Percentiles rank a stretch among this genome's conserved stretches.
phyloP scores from a whole-genome alignment of 1,140 invertebrate genomes.

The Temnothorax curvispinosus region DNA sequence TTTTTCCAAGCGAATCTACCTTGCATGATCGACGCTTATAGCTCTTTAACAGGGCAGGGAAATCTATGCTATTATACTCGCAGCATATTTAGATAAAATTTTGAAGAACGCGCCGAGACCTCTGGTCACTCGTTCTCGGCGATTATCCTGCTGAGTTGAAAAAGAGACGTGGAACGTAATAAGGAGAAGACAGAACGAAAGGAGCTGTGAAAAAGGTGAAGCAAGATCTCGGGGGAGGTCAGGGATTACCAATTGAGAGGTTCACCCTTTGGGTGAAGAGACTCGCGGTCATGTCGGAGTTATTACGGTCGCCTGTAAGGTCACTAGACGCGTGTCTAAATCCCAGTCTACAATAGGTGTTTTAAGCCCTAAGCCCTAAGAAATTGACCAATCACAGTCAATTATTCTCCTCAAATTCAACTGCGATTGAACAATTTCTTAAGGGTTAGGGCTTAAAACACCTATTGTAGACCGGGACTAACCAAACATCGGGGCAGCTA shows the following conservation, averaged over 20 bases:
- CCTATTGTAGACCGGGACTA: no score
- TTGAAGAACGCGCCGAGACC: not conserved
- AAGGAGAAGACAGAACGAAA: not conserved
- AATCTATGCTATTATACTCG: not conserved
- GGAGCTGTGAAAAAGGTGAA: not conserved
- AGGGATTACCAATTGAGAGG: not conserved
- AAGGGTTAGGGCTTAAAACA: no score
- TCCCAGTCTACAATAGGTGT: no score
- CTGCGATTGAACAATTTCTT: no score
- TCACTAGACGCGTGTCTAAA: slow-evolving; percentile 22
- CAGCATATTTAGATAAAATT: slow-evolving; percentile 11
- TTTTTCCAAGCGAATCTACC: slow-evolving; percentile 16
- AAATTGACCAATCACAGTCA: no score
- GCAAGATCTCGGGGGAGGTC: not conserved
- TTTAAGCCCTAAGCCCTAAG: no score
- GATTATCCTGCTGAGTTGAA: slow-evolving; percentile 14
- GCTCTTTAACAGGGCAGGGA: not conserved
- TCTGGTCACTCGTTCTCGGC: not conserved
- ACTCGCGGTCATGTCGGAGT: slow-evolving; percentile 2
- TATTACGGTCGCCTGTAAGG: slow-evolving; percentile 40
- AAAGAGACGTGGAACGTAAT: not conserved
- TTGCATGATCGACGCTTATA: slow-evolving; percentile 10
- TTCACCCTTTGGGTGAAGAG: not conserved
- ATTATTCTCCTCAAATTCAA: no score
- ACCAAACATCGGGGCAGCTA: slow-evolving; percentile 35